Evolutionary conservation across 2,888 invertebrate genomes (phyloP).

Genomic region (Dryadula phaetusa): DNA sequence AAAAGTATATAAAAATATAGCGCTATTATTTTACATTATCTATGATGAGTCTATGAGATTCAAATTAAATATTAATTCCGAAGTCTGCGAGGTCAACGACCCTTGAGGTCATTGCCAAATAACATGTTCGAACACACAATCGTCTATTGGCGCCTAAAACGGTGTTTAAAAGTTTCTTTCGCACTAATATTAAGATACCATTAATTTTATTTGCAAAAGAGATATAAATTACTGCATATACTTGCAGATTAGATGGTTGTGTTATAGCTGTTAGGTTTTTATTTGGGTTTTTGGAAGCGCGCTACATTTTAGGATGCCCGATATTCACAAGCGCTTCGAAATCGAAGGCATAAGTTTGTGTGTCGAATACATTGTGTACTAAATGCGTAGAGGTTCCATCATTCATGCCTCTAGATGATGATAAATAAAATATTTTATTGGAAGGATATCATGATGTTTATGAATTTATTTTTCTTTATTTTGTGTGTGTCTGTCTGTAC

Average conservation of each 20-base stretch:
- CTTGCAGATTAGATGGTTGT: constrained; percentile 32
- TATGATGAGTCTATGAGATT: constrained; percentile 42
- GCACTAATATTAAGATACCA: constrained; percentile 32
- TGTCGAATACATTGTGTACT: constrained; percentile 70
- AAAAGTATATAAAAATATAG: constrained; percentile 7
- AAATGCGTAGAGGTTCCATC: constrained; percentile 48
- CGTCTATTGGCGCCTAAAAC: constrained; percentile 66
- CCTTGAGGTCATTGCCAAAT: constrained; percentile 81
- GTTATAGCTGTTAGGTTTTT: constrained; percentile 47
- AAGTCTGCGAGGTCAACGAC: constrained; percentile 63
- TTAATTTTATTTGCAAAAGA: constrained; percentile 35
- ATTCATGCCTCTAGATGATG: constrained; percentile 10
- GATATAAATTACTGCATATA: constrained; percentile 40
- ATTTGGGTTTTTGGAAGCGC: constrained; percentile 49
- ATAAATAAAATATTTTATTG: constrained; percentile 19
- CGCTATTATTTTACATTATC: constrained; percentile 31
- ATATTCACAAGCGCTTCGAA: constrained; percentile 67
- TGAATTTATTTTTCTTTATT: constrained; percentile 56
- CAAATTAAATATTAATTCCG: constrained; percentile 46
- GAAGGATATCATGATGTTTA: constrained; percentile 57
- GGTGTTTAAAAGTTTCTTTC: constrained; percentile 54
- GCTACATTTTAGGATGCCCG: constrained; percentile 69
- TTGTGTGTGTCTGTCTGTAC: constrained; percentile 56
- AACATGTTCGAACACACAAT: constrained; percentile 66
- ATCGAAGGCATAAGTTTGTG: constrained; percentile 75